These are phyloP conservation scores for Hydra vulgaris DNA, from an alignment of 30 jellyfish, hydroid and myxozoan genomes.

Conservation along the genomic window DNA sequence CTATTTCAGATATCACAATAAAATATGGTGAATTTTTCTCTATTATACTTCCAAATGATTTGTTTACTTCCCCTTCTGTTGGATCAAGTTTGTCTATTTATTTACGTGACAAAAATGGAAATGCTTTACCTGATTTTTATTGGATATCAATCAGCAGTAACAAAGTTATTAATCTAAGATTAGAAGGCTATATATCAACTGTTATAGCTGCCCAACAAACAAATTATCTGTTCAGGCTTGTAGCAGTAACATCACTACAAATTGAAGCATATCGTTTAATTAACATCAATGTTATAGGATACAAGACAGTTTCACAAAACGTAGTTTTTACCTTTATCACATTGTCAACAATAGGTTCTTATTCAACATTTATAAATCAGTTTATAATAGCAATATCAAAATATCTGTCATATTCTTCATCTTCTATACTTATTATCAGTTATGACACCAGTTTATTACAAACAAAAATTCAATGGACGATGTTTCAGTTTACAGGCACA, in stretches of 20 bases:
- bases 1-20: slow-evolving; percentile 7
- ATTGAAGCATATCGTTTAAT: not conserved
- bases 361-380: slow-evolving; percentile 10
- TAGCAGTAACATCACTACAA: slow-evolving; percentile 17
- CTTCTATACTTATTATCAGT: slow-evolving; percentile 1
- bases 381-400: slow-evolving; percentile 16
- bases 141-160: slow-evolving; percentile 18
- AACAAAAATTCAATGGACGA: not conserved
- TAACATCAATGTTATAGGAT: not conserved
- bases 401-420: not conserved
- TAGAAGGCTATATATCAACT: slow-evolving; percentile 5
- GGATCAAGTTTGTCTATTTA: slow-evolving; percentile 43
- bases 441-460: not conserved
- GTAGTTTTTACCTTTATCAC: slow-evolving; percentile 27
- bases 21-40: slow-evolving; percentile 44
- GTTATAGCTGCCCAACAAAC: slow-evolving; percentile 23
- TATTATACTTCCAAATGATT: slow-evolving; percentile 19
- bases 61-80: slow-evolving; percentile 43
- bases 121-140: not conserved
- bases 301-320: slow-evolving; percentile 15
- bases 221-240: slow-evolving; percentile 5
- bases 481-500: not conserved
- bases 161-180: not conserved
- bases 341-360: slow-evolving; percentile 14
- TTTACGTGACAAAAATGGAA: slow-evolving; percentile 12